Evolutionary conservation across 2,888 invertebrate species (phyloP).

Genomic region (Oeneis ivallda): DNA sequence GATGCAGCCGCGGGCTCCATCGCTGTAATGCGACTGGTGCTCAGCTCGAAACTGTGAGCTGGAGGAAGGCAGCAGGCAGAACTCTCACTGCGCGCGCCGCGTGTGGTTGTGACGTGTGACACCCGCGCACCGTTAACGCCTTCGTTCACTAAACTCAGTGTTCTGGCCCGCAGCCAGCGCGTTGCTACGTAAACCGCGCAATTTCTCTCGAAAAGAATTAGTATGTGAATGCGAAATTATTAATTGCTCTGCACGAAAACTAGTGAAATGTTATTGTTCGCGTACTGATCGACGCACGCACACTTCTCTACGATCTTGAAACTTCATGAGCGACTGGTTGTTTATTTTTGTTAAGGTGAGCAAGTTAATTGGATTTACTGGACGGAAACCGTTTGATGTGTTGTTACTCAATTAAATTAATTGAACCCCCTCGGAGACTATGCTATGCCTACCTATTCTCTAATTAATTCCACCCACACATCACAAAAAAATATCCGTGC

Average conservation of each 20-base stretch:
- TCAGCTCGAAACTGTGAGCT: conserved; percentile 49
- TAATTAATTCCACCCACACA: background rate
- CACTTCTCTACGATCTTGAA: conserved; percentile 55
- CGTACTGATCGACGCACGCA: conserved; percentile 57
- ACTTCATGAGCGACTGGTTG: conserved; percentile 71
- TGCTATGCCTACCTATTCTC: background rate
- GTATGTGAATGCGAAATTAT: conserved; percentile 76
- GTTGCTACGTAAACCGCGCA: conserved; percentile 62
- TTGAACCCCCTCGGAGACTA: background rate
- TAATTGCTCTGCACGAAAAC: conserved; percentile 66
- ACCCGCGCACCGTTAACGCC: conserved; percentile 53
- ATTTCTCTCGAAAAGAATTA: conserved; percentile 73
- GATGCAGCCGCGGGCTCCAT: conserved; percentile 54
- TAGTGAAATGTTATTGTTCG: conserved; percentile 74
- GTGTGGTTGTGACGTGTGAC: conserved; percentile 72
- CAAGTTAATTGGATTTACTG: conserved; percentile 16
- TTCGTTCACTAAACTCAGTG: conserved; percentile 58
- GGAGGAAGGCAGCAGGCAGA: conserved; percentile 51
- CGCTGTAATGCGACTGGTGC: conserved; percentile 48
- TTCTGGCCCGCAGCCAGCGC: conserved; percentile 63
- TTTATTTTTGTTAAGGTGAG: conserved; percentile 41
- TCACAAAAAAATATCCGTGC: background rate
- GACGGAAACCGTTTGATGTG: background rate
- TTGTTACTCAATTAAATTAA: background rate
- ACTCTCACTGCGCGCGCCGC: conserved; percentile 80